phyloP scores from a whole-genome alignment of 1,140 invertebrate genomes.

The Eufriesea mexicana region DNA sequence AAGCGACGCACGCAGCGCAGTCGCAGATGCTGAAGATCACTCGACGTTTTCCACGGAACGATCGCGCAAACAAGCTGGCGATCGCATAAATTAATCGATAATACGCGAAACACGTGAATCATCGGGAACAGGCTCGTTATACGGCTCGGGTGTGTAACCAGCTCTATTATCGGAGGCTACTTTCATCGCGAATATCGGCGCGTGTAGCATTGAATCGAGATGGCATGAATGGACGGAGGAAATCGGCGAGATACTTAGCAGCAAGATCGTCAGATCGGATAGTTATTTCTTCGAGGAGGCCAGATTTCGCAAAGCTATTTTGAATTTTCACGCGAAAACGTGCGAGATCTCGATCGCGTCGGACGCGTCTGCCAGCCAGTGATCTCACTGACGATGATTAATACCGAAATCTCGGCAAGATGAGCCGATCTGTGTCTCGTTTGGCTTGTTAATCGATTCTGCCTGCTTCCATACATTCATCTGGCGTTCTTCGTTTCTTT shows the following conservation, averaged over 20 bases:
- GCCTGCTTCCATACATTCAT: background rate
- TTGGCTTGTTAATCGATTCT: constrained; percentile 8
- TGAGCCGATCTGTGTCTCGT: background rate
- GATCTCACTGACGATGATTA: constrained; percentile 25
- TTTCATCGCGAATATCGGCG: constrained; percentile 33
- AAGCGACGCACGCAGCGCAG: too few species aligned
- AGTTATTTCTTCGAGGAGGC: background rate
- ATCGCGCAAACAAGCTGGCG: background rate
- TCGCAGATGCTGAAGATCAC: too few species aligned
- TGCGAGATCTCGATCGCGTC: background rate
- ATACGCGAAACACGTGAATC: background rate
- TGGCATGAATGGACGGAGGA: background rate
- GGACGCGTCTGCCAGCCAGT: background rate
- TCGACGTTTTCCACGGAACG: background rate
- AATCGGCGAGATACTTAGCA: background rate
- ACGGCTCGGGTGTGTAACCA: background rate
- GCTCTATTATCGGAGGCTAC: constrained; percentile 6
- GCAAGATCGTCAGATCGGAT: background rate
- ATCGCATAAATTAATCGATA: background rate
- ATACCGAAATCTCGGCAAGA: constrained; percentile 3
- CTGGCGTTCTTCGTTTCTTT: background rate
- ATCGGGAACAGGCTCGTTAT: background rate
- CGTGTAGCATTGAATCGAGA: constrained; percentile 24
- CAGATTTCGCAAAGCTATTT: background rate
- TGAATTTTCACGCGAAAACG: background rate